These are phyloP conservation scores for Corvus hawaiiensis DNA, from an alignment of 2,113 vertebrate genomes.

Conservation along the genomic window DNA sequence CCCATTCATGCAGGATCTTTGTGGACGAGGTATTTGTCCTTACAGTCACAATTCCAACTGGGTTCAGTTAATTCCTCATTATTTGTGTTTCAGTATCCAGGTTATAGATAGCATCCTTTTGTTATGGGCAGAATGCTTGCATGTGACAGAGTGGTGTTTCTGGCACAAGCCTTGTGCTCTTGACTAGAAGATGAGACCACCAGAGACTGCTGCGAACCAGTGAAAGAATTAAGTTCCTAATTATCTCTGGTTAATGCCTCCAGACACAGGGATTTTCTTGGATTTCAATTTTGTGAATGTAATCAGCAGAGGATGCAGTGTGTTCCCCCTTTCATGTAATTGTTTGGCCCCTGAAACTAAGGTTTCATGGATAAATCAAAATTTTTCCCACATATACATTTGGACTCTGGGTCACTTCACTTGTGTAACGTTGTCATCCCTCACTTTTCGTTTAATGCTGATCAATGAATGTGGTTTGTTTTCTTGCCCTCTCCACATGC, in stretches of 20 bases:
- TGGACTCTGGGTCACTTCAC: not conserved
- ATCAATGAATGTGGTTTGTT: not conserved
- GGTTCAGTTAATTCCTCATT: not conserved
- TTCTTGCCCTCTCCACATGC: not conserved
- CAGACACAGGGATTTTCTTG: constrained; percentile 6
- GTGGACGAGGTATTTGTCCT: not conserved
- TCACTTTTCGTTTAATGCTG: not conserved
- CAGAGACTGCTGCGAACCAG: not conserved
- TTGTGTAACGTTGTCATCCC: not conserved
- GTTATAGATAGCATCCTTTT: not conserved
- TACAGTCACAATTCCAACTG: not conserved
- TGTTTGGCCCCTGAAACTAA: constrained; percentile 5
- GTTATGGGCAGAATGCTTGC: not conserved
- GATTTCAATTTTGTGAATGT: constrained; percentile 1
- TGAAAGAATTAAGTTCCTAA: not conserved
- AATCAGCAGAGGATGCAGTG: not conserved
- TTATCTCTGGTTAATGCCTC: not conserved
- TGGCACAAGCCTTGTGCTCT: not conserved
- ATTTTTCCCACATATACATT: not conserved
- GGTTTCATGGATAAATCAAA: not conserved
- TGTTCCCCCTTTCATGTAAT: not conserved
- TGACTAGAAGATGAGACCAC: not conserved
- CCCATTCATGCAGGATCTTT: not conserved
- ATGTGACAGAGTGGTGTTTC: not conserved
- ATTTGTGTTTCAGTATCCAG: not conserved